phyloP scores from a whole-genome alignment of 35 echinoderm and acorn worm genomes.

The Apostichopus japonicus region DNA sequence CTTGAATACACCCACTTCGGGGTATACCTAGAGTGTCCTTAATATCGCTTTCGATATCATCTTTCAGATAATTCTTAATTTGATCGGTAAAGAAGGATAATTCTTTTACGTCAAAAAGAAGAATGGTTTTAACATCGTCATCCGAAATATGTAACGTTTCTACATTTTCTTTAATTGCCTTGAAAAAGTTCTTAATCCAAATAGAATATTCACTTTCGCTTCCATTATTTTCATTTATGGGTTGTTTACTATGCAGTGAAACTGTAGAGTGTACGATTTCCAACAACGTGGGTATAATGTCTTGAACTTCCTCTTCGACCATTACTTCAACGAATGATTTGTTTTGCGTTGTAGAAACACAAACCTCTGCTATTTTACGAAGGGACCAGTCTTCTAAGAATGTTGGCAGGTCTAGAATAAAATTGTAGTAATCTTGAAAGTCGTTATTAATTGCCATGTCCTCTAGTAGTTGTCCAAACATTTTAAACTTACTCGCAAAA shows the following conservation, averaged over 20 bases:
- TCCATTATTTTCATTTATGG: not conserved
- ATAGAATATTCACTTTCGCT: not conserved
- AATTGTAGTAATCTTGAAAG: not conserved
- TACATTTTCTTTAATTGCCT: not conserved
- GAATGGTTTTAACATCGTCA: slow-evolving; percentile 1
- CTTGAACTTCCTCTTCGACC: slow-evolving; percentile 2
- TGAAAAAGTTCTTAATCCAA: not conserved
- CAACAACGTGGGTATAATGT: not conserved
- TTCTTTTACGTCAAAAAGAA: slow-evolving; percentile 32
- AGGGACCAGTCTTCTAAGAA: slow-evolving; percentile 31
- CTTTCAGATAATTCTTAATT: not conserved
- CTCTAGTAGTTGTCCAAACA: slow-evolving; percentile 29
- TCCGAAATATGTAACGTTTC: not conserved
- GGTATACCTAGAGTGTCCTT: not conserved
- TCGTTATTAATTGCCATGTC: slow-evolving; percentile 10
- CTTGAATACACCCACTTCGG: not conserved
- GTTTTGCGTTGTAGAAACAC: not conserved
- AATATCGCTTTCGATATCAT: not conserved
- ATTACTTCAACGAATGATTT: slow-evolving; percentile 12
- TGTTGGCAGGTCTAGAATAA: not conserved
- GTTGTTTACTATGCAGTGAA: not conserved
- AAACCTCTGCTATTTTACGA: not conserved
- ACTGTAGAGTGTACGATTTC: not conserved
- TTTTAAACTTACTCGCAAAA: slow-evolving; percentile 10
- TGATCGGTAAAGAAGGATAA: not conserved